phyloP scores from a whole-genome alignment of 1,140 invertebrate species.

The Drosophila kikkawai region DNA sequence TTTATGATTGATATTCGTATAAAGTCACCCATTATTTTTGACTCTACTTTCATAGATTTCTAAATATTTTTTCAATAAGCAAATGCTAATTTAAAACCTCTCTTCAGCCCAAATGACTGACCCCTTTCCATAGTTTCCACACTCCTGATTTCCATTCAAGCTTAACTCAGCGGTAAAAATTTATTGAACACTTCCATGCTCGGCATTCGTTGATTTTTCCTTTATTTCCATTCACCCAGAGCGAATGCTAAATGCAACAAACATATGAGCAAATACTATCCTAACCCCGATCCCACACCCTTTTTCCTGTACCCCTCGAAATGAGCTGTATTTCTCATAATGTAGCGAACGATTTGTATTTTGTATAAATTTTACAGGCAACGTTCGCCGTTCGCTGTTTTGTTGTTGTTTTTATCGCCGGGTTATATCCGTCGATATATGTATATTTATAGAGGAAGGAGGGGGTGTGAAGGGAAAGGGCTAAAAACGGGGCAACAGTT shows the following conservation, averaged over 20 bases:
- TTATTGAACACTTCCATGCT: slow-evolving; percentile 55
- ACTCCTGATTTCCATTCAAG: slow-evolving; percentile 47
- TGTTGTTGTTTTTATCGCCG: slow-evolving; percentile 58
- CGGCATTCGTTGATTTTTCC: slow-evolving; percentile 51
- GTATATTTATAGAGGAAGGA: slow-evolving; percentile 18
- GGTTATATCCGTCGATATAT: slow-evolving; percentile 56
- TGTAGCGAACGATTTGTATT: slow-evolving; percentile 63
- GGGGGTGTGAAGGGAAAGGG: background rate
- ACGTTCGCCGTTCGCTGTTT: slow-evolving; percentile 17
- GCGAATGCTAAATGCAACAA: slow-evolving; percentile 49
- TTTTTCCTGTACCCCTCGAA: background rate
- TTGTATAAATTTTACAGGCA: slow-evolving; percentile 53
- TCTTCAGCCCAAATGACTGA: background rate
- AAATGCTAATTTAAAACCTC: slow-evolving; percentile 42
- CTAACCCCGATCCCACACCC: slow-evolving; percentile 8
- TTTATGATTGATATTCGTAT: too few relatives aligned
- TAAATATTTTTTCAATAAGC: slow-evolving; percentile 39
- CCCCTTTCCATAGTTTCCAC: slow-evolving; percentile 25
- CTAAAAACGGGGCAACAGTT: slow-evolving; percentile 36
- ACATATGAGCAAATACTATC: slow-evolving; percentile 53
- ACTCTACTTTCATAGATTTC: background rate
- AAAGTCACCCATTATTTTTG: background rate
- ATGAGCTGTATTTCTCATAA: slow-evolving; percentile 57
- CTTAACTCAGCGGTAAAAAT: slow-evolving; percentile 57
- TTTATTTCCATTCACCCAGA: slow-evolving; percentile 45